phyloP scores from a whole-genome alignment of 1,140 invertebrate genomes.

The Andricus grossulariae region DNA sequence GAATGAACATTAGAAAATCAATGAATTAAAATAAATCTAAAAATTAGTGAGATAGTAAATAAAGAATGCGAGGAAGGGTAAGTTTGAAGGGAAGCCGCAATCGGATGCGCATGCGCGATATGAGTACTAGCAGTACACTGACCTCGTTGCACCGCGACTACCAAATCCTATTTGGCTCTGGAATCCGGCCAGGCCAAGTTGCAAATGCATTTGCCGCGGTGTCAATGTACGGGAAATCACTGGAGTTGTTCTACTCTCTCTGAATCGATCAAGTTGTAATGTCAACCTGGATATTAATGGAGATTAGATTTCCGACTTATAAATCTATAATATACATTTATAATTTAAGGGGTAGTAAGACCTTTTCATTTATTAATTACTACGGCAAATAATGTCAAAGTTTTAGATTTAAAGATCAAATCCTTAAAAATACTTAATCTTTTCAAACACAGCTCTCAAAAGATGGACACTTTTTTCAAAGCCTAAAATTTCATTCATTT shows the following conservation, averaged over 20 bases:
- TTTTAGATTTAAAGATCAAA: too few relatives aligned
- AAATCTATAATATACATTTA: background rate
- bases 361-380: too few relatives aligned
- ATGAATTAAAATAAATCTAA: too few relatives aligned
- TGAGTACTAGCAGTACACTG: constrained; percentile 47
- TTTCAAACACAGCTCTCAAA: too few relatives aligned
- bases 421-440: too few relatives aligned
- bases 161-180: constrained; percentile 54
- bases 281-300: constrained; percentile 13
- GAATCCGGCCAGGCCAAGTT: constrained; percentile 59
- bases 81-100: constrained; percentile 5
- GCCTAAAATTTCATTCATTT: too few relatives aligned
- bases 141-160: constrained; percentile 60
- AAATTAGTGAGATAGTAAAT: constrained; percentile 3
- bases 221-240: constrained; percentile 60
- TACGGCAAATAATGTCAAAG: too few relatives aligned
- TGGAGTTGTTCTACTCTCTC: constrained; percentile 25
- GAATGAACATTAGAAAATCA: background rate
- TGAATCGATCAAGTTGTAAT: constrained; percentile 17
- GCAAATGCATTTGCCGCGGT: constrained; percentile 52
- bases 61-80: constrained; percentile 6
- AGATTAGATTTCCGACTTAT: constrained; percentile 27
- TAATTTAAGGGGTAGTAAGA: too few relatives aligned
- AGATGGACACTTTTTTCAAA: too few relatives aligned
- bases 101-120: constrained; percentile 10